phyloP scores from a whole-genome alignment of 2,797 vertebrate species.

The Scolopax rusticola region DNA sequence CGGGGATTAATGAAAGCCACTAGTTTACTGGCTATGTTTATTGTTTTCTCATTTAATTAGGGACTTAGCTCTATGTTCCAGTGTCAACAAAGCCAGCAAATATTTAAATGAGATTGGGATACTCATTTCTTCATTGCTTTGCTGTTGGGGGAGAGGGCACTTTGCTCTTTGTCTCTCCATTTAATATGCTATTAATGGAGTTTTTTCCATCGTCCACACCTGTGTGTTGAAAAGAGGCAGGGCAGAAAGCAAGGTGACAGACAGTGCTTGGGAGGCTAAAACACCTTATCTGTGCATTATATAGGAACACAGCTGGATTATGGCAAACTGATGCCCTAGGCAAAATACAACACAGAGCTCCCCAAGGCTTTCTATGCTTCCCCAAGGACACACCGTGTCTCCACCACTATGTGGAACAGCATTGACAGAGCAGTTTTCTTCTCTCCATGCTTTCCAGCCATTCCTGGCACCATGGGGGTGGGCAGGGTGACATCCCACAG shows the following conservation, averaged over 20 bases:
- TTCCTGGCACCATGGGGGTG: neutral
- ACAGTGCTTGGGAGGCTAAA: neutral
- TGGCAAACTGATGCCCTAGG: neutral
- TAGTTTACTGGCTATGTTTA: conserved; percentile 23
- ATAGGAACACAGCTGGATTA: neutral
- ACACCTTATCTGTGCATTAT: neutral
- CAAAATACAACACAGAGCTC: neutral
- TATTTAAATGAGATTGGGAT: conserved; percentile 16
- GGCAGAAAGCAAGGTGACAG: neutral
- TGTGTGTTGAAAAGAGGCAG: neutral
- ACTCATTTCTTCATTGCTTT: conserved; percentile 11
- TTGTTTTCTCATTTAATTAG: conserved; percentile 50
- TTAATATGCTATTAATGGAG: neutral
- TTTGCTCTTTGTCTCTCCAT: neutral
- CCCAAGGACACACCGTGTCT: neutral
- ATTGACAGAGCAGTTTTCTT: neutral
- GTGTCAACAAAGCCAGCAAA: conserved; percentile 16
- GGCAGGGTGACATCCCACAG: neutral
- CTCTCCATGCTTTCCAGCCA: neutral
- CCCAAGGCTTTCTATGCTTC: neutral
- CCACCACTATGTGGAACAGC: neutral
- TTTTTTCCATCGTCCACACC: neutral
- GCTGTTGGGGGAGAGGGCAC: neutral
- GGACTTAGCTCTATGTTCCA: neutral
- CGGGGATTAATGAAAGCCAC: conserved; percentile 19